Evolutionary conservation across 2,797 vertebrate species (phyloP).

Genomic region (Chromis chromis): DNA sequence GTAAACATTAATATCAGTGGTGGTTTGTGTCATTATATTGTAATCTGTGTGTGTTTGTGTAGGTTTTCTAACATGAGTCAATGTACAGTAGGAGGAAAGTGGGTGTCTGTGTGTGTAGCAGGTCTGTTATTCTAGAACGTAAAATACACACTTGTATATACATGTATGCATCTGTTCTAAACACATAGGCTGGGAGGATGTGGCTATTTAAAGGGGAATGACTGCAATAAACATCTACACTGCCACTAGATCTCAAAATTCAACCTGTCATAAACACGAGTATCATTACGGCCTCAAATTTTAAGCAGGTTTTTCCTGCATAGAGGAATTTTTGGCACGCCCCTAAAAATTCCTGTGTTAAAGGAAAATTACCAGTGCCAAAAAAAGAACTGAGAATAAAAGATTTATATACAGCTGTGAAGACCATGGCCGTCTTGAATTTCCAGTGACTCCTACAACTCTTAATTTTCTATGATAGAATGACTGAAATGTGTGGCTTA

Average conservation of each 20-base stretch:
- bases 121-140: slow-evolving; percentile 30
- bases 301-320: no score
- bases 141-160: slow-evolving; percentile 32
- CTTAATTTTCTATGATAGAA: no score
- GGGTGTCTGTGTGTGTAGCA: slow-evolving; percentile 22
- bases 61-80: slow-evolving; percentile 11
- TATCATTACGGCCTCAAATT: neutral
- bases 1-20: neutral
- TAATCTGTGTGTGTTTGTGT: slow-evolving; percentile 12
- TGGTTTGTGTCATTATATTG: neutral
- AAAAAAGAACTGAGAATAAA: no score
- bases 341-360: no score
- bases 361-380: no score
- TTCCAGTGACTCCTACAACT: no score
- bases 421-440: no score
- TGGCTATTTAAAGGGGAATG: slow-evolving; percentile 32
- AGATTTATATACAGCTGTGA: no score
- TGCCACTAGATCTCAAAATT: no score
- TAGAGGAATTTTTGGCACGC: no score
- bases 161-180: neutral
- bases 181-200: slow-evolving; percentile 54
- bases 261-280: neutral
- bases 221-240: neutral
- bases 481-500: no score
- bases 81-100: slow-evolving; percentile 28